Evolutionary conservation across 2,797 vertebrate genomes (phyloP), one percentile per base, ranked within the genome.

Genomic region (Centropyge bicolor): DNA sequence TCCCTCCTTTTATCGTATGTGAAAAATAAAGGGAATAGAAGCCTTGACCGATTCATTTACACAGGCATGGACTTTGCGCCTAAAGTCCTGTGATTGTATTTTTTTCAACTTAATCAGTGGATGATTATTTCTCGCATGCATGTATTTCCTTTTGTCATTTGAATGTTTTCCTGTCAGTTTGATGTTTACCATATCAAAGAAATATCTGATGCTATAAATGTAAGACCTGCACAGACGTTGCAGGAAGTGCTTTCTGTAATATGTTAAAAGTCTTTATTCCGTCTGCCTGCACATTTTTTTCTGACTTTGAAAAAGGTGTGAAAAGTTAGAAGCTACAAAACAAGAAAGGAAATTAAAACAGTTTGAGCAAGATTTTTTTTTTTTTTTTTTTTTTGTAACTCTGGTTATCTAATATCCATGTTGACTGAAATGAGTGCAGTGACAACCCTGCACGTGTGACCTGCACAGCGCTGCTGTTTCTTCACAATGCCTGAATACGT

Each of bases 81-180:
- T 20, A 36, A 35, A 70, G 43, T 57, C 3, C 3, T 31, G 12
- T 65, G 36, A 57, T 73, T 68, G 12, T 11, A 35, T 67, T 48
- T 36, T 56, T 74, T 46, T 49, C 14, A 38, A 43, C 27, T 56
- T 40, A 70, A 74, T 70, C 22, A 74, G 16, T 17, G 36, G 54
- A 31, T 63, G 62, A 63, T 70, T 84, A 54, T 59, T 36, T 62
- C 13, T 20, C 38, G 5, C 31, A 67, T 31, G 24, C 46, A 54
- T 24, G 40, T 41, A 57, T 75, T 64, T 72, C 20, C 19, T 51
- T 57, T 66, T 64, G 31, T 54, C 56, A 27, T 74, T 67, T 48
- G 19, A 72, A 59, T 49, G 56, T 43, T 14, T 62, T 63, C 6
- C 61, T 38, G 17, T 63, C 8, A 72, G 19, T 76, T 70, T 70